These are phyloP conservation scores for Eretmocerus hayati DNA, from an alignment of 2,888 invertebrate species.

Conservation along the genomic window DNA sequence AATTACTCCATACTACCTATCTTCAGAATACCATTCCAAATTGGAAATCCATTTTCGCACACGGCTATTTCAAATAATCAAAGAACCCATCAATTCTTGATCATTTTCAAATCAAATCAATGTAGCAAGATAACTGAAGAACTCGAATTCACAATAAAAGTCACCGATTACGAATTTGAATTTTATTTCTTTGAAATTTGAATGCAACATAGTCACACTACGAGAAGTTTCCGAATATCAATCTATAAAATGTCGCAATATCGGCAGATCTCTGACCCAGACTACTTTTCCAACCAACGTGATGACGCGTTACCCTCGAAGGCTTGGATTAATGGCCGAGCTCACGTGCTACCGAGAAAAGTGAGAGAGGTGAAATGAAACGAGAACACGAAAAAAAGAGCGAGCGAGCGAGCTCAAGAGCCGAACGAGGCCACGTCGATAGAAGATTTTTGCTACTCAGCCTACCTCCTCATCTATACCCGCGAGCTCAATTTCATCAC, in stretches of 20 bases:
- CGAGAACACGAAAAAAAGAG: constrained; percentile 1
- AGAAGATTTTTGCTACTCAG: constrained; percentile 15
- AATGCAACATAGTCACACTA: not conserved
- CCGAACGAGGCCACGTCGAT: constrained; percentile 5
- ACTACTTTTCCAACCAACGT: not conserved
- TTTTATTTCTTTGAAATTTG: no score
- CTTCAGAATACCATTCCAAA: no score
- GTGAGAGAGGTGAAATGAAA: not conserved
- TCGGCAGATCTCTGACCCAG: constrained; percentile 9
- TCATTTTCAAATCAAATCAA: no score
- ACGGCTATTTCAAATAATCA: no score
- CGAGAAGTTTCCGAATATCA: constrained; percentile 6
- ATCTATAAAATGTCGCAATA: constrained; percentile 9
- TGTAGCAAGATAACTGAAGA: no score
- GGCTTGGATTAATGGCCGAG: constrained; percentile 12
- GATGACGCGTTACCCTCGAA: not conserved
- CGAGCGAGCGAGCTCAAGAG: not conserved
- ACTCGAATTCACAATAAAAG: no score
- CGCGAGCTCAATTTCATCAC: no score
- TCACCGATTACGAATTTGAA: no score
- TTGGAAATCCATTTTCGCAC: no score
- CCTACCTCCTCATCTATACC: no score
- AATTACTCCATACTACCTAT: no score
- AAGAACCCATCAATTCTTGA: no score
- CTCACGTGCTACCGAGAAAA: not conserved